These are phyloP conservation scores for Dromococcyx pavoninus DNA, from an alignment of 2,797 vertebrate genomes.

Conservation along the genomic window DNA sequence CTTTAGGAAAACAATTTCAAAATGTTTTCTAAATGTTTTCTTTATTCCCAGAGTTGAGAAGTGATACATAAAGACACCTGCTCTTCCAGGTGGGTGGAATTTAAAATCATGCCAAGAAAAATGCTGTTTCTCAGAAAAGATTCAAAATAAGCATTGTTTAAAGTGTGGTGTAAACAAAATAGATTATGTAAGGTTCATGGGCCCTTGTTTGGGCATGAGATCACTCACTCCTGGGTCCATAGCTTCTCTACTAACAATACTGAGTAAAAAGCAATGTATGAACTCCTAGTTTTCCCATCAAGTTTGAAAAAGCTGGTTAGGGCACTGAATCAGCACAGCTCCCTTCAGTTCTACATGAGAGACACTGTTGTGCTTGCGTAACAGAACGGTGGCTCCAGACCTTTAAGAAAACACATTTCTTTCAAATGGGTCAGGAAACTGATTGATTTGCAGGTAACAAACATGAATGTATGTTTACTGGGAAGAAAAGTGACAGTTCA, in stretches of 20 bases:
- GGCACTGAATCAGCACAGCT: neutral
- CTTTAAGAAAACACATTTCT: neutral
- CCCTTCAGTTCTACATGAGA: neutral
- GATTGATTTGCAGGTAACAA: neutral
- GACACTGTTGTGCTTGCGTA: neutral
- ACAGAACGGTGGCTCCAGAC: neutral
- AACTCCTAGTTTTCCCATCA: neutral
- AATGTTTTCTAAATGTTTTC: neutral
- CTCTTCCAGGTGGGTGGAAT: conserved; percentile 35
- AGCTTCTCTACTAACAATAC: neutral
- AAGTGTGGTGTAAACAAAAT: conserved; percentile 2
- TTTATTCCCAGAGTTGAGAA: conserved; percentile 3
- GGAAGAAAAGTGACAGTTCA: neutral
- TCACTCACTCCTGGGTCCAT: neutral
- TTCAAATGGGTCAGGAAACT: neutral
- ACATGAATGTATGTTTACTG: neutral
- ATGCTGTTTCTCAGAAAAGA: neutral
- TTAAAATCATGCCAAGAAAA: neutral
- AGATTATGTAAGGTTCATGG: neutral
- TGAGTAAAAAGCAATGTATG: neutral
- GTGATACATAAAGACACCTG: conserved; percentile 23
- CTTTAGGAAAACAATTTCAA: neutral
- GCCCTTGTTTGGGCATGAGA: neutral
- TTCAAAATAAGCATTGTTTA: conserved; percentile 42
- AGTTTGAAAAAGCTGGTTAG: neutral